These are phyloP conservation scores for Caenorhabditis inopinata DNA, from an alignment of 1,140 invertebrate species.

Conservation along the genomic window DNA sequence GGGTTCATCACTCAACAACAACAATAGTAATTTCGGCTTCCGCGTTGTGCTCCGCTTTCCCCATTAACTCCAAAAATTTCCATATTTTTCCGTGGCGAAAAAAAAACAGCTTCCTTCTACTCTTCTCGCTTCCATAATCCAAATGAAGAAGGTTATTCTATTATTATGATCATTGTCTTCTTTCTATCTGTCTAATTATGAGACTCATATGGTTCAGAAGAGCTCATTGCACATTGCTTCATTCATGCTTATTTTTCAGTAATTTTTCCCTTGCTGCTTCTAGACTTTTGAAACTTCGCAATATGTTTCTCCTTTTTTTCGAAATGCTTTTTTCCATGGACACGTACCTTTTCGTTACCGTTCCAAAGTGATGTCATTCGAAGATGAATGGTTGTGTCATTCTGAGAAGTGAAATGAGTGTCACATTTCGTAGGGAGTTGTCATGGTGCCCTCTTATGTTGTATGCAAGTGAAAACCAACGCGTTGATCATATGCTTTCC, in stretches of 20 bases:
- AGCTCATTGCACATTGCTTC: not conserved
- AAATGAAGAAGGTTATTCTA: not conserved
- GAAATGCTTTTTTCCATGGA: not conserved
- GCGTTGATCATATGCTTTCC: not conserved
- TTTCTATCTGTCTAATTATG: conserved; percentile 1
- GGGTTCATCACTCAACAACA: too few relatives aligned
- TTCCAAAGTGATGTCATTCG: too few relatives aligned
- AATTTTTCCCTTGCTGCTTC: not conserved
- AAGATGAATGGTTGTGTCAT: not conserved
- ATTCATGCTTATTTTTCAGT: conserved; percentile 18
- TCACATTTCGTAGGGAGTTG: not conserved
- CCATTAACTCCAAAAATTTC: not conserved
- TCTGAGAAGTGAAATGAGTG: not conserved
- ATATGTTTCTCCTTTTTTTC: not conserved
- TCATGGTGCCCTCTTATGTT: not conserved
- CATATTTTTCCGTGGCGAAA: too few relatives aligned
- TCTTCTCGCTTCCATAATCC: too few relatives aligned
- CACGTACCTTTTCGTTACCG: too few relatives aligned
- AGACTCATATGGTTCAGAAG: conserved; percentile 16
- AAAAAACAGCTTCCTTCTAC: too few relatives aligned
- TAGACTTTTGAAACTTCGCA: not conserved
- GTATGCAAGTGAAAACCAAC: not conserved
- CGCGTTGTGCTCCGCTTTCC: not conserved
- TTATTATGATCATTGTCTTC: not conserved
- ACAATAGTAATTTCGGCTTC: too few relatives aligned